A percentile compares a stretch with the other conserved stretches of the same genome.
These are phyloP conservation scores for Sinonovacula constricta DNA, from an alignment of 1,140 invertebrate species.

Conservation along the genomic window DNA sequence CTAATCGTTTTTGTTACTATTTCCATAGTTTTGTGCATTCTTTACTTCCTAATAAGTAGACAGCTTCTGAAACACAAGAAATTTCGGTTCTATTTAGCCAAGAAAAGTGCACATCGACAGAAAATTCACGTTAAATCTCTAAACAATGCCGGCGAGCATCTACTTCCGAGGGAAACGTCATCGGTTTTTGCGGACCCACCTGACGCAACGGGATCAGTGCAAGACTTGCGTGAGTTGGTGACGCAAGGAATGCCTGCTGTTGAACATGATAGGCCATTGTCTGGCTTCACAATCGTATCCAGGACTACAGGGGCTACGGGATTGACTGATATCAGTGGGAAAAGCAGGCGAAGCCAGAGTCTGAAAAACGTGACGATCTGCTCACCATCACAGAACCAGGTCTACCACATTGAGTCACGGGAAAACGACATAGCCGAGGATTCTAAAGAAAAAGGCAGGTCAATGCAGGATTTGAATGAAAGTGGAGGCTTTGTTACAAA, in stretches of 20 bases:
- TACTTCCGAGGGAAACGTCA: neutral
- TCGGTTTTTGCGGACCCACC: slow-evolving; percentile 15
- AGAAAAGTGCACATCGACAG: neutral
- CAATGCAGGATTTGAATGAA: neutral
- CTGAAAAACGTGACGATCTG: slow-evolving; percentile 39
- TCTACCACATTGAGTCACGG: slow-evolving; percentile 32
- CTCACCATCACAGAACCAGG: slow-evolving; percentile 36
- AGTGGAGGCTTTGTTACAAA: neutral
- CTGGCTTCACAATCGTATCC: slow-evolving; percentile 28
- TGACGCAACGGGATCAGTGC: slow-evolving; percentile 4
- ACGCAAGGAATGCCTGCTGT: slow-evolving; percentile 22
- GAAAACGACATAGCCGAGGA: neutral
- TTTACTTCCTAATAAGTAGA: slow-evolving; percentile 30
- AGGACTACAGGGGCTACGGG: slow-evolving; percentile 37
- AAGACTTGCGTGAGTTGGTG: slow-evolving; percentile 24
- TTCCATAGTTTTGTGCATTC: slow-evolving; percentile 8
- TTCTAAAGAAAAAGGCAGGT: neutral
- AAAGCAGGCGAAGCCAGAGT: slow-evolving; percentile 14
- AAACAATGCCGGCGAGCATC: neutral
- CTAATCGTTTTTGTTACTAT: slow-evolving; percentile 22
- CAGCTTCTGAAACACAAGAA: slow-evolving; percentile 42
- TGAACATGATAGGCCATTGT: slow-evolving; percentile 27
- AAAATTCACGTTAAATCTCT: neutral
- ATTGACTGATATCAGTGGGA: slow-evolving; percentile 15
- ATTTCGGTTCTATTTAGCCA: slow-evolving; percentile 38